Base-by-base conservation (phyloP, 2,888 invertebrate genomes). In the Drosophila neonasuta region DNA sequence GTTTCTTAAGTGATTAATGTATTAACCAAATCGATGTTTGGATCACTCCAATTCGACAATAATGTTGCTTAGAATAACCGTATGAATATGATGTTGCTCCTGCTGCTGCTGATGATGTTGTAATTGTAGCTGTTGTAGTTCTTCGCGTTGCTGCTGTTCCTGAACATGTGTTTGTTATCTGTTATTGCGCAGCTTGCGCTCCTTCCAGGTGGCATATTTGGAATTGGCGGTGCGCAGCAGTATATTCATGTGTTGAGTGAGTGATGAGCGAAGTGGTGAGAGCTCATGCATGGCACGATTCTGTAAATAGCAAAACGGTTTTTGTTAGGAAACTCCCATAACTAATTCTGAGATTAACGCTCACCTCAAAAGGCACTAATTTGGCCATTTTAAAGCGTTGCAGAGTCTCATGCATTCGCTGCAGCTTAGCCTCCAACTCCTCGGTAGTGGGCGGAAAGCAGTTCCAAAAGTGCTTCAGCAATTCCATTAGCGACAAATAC, bases 381-480 rank as follows among this genome's bases (percentile, higher is more conserved):
- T 96, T 97, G 24, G 95, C 95, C 88, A 94, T 94, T 90, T 97
- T 95, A 91, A 97, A 98, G 88, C 96, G 93, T 77, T 96, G 95
- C 76, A 99, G 90, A 1, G 97, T 97, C 79, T 96, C 96, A 80
- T 97, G 96, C 95, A 97, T 97, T 88, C 95, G 94, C n/a, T 95
- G 92, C 1, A 96, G 94, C 90, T 96, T 94, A 20, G 95, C 94
- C 89, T 97, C 96, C 39, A 95, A 91, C 56, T 94, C 93, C 17
- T 94, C 92, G 2, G 94, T 94, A 0, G 95, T 94, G 0, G 95
- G 95, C 36, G 96, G 96, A 92, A 99, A 98, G 90, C 98, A 96
- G 46, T 95, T 93, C 99, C 99, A 99, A 91, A 99, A 96, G 91
- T 99, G 98, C 66, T 96, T 94, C 11, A 99, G 92, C 65, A 99